phyloP scores from a whole-genome alignment of 2,888 invertebrate genomes.

The Lymantria dispar region DNA sequence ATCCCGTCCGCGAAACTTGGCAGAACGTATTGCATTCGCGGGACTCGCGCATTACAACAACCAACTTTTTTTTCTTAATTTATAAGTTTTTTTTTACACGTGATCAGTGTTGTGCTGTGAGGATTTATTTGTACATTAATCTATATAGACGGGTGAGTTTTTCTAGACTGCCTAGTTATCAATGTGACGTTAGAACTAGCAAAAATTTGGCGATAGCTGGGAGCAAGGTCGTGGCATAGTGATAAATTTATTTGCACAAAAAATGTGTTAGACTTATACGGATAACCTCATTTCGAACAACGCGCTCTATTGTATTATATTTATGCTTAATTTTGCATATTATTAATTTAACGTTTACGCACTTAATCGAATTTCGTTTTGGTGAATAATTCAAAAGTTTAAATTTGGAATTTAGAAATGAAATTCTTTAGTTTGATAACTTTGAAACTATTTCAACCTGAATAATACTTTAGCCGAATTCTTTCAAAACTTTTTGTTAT shows the following conservation, averaged over 20 bases:
- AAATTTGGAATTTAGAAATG: conserved; percentile 5
- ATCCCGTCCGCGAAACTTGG: conserved; percentile 33
- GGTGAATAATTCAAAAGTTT: conserved; percentile 7
- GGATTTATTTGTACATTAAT: conserved; percentile 34
- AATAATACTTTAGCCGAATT: conserved; percentile 2
- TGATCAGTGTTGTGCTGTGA: conserved; percentile 51
- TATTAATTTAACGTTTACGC: conserved; percentile 20
- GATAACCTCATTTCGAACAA: conserved; percentile 79
- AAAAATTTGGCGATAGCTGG: conserved; percentile 75
- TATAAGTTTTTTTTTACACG: conserved; percentile 30
- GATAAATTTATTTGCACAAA: conserved; percentile 81
- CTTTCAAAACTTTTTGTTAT: not conserved
- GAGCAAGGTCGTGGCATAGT: conserved; percentile 76
- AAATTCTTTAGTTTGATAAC: conserved; percentile 9
- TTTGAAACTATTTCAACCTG: conserved; percentile 16
- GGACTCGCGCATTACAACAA: conserved; percentile 27
- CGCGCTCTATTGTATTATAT: conserved; percentile 47
- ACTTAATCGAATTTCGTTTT: conserved; percentile 9
- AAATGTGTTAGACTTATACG: conserved; percentile 74
- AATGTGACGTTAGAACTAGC: conserved; percentile 67
- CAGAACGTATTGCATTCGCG: conserved; percentile 47
- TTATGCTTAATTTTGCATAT: conserved; percentile 28
- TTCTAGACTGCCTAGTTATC: conserved; percentile 56
- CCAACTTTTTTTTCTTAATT: conserved; percentile 21
- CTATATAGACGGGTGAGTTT: conserved; percentile 33